phyloP scores from a whole-genome alignment of 1,140 invertebrate genomes.

The Myzus persicae region DNA sequence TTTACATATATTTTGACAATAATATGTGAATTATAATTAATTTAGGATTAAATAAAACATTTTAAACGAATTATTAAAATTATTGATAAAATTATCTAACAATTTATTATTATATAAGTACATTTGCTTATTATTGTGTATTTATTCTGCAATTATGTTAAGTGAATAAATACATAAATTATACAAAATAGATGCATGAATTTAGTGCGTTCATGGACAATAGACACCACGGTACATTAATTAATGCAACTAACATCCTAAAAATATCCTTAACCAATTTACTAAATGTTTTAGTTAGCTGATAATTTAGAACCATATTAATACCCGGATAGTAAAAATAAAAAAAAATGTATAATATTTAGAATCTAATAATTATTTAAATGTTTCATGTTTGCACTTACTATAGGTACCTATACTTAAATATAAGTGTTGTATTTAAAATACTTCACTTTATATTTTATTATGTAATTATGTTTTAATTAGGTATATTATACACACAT shows the following conservation, averaged over 20 bases:
- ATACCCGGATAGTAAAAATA: not conserved
- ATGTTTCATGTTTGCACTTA: too few relatives aligned
- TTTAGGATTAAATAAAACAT: not conserved
- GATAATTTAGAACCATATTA: not conserved
- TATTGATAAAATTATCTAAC: not conserved
- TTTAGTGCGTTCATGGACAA: not conserved
- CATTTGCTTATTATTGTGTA: not conserved
- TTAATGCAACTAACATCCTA: not conserved
- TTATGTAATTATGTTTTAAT: too few relatives aligned
- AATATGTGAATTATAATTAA: not conserved
- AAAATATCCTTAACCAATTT: not conserved
- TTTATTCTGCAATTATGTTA: not conserved
- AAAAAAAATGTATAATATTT: not conserved
- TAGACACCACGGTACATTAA: not conserved
- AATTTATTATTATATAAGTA: not conserved
- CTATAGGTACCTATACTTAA: too few relatives aligned
- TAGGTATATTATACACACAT: too few relatives aligned
- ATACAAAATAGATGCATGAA: not conserved
- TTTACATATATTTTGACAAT: not conserved
- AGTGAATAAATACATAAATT: not conserved
- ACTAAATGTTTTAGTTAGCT: not conserved
- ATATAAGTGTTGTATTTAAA: too few relatives aligned
- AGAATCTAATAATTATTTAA: too few relatives aligned
- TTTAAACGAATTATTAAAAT: not conserved
- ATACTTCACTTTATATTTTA: too few relatives aligned